Percentiles rank a stretch among this genome's conserved stretches.
Evolutionary conservation across 2,797 vertebrate species (phyloP).

Genomic region (Sebastes kiyomatsui): DNA sequence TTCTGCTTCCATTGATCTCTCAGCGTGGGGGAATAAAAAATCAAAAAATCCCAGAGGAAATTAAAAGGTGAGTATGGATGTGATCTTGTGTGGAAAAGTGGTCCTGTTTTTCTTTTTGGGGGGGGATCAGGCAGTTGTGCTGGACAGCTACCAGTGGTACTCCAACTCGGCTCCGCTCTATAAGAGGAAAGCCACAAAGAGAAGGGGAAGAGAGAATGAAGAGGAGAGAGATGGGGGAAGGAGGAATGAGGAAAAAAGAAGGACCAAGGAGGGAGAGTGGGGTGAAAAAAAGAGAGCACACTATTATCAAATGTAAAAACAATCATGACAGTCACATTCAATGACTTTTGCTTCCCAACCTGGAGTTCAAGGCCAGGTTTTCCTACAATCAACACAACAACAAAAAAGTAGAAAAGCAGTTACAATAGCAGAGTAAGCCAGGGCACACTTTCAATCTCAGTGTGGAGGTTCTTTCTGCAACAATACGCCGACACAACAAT

Average conservation of each 20-base stretch:
- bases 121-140: slow-evolving; percentile 71
- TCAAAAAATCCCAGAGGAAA: slow-evolving; percentile 48
- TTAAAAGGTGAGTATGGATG: slow-evolving; percentile 82
- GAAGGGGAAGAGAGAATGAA: background rate
- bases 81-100: slow-evolving; percentile 85
- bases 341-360: slow-evolving; percentile 3
- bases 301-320: slow-evolving; percentile 15
- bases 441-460: slow-evolving; percentile 16
- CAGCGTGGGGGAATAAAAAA: slow-evolving; percentile 78
- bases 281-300: background rate
- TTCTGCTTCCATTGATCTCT: slow-evolving; percentile 75
- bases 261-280: background rate
- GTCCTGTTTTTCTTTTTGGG: slow-evolving; percentile 82
- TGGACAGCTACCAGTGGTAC: slow-evolving; percentile 94
- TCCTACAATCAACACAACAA: slow-evolving; percentile 10
- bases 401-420: slow-evolving; percentile 5
- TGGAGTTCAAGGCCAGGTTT: slow-evolving; percentile 34
- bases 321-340: background rate
- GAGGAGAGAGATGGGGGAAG: background rate
- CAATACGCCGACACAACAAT: slow-evolving; percentile 10
- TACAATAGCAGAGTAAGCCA: slow-evolving; percentile 15
- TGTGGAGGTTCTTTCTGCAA: slow-evolving; percentile 13
- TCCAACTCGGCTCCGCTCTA: slow-evolving; percentile 95
- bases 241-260: background rate
- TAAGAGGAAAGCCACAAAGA: slow-evolving; percentile 75